These are phyloP conservation scores for Drosophila ananassae DNA, from an alignment of 1,140 invertebrate genomes.

Conservation along the genomic window DNA sequence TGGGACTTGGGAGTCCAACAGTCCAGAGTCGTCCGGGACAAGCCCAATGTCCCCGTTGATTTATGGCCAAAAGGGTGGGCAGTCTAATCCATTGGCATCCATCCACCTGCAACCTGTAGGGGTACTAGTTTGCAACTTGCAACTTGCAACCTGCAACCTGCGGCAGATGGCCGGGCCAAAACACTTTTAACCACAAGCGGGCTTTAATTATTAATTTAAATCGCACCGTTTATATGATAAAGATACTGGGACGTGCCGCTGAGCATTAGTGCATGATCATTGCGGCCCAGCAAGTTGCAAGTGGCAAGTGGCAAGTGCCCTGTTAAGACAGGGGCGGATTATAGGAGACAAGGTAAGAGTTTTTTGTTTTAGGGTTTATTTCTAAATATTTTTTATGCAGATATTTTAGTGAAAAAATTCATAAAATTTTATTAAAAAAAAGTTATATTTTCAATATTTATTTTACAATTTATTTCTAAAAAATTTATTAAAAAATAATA, in stretches of 20 bases:
- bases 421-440: too few species aligned
- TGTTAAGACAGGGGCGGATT: constrained; percentile 22
- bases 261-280: constrained; percentile 74
- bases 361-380: too few species aligned
- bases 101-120: constrained; percentile 41
- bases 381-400: too few species aligned
- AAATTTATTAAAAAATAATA: too few species aligned
- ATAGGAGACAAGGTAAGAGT: too few species aligned
- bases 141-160: not conserved
- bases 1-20: not conserved
- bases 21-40: constrained; percentile 17
- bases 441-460: too few species aligned
- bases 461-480: too few species aligned
- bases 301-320: constrained; percentile 42
- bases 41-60: constrained; percentile 68
- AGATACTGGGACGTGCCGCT: constrained; percentile 75
- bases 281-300: constrained; percentile 23
- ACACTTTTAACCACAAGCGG: constrained; percentile 38
- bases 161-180: not conserved
- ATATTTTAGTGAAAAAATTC: too few species aligned
- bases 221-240: constrained; percentile 80
- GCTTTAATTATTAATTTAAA: constrained; percentile 79
- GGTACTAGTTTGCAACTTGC: not conserved
- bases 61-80: constrained; percentile 56
- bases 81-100: constrained; percentile 51